Percentiles rank a stretch among this genome's conserved stretches.
Conservation (phyloP, 2,888 invertebrate species). For the Synanthedon formicaeformis region DNA sequence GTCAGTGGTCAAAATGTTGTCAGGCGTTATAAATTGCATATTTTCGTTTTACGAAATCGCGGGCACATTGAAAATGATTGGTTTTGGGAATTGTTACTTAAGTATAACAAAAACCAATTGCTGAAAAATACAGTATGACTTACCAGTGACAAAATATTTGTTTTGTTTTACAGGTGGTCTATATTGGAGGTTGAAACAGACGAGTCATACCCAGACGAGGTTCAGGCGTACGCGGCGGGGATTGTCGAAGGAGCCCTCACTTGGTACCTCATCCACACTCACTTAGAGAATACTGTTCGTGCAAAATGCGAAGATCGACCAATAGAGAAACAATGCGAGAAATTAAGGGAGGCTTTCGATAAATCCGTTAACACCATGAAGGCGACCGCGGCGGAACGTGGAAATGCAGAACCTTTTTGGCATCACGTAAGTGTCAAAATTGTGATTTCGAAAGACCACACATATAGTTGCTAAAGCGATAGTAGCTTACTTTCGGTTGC, state of each 20-base stretch:
- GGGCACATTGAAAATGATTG: too few species aligned
- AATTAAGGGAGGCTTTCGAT: constrained; percentile 73
- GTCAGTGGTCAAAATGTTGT: too few species aligned
- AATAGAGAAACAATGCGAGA: constrained; percentile 71
- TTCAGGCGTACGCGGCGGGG: constrained; percentile 90
- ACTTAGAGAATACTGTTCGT: constrained; percentile 78
- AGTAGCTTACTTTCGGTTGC: too few species aligned
- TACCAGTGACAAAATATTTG: background rate
- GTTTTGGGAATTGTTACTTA: too few species aligned
- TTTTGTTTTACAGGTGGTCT: constrained; percentile 76
- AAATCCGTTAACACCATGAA: constrained; percentile 74
- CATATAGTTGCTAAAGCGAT: too few species aligned
- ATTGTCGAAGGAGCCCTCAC: constrained; percentile 86
- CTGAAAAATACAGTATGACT: too few species aligned
- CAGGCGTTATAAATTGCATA: too few species aligned
- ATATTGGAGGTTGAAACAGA: constrained; percentile 84
- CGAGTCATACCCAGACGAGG: constrained; percentile 77
- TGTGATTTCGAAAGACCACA: too few species aligned
- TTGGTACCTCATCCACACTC: constrained; percentile 82
- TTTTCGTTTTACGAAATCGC: too few species aligned
- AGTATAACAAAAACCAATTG: too few species aligned
- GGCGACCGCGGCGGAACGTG: constrained; percentile 61
- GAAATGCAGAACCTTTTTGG: constrained; percentile 78
- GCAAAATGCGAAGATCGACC: constrained; percentile 61
- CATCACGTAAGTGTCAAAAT: constrained; percentile 73